Evolutionary conservation across 1,140 invertebrate genomes (phyloP), one percentile per base, ranked within the genome.

Genomic region (Octopus sinensis): DNA sequence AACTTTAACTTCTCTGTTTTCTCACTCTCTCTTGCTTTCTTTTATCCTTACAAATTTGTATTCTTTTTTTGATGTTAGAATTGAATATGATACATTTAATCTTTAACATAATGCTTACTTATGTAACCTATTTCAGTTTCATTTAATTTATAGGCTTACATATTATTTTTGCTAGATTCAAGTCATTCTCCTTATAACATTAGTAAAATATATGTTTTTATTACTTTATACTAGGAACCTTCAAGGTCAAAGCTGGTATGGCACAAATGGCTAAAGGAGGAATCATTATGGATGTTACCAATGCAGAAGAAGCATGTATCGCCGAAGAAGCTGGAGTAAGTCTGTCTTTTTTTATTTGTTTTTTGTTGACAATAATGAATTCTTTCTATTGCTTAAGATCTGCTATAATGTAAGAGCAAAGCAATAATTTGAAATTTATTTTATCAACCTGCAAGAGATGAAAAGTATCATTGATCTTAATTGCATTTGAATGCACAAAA

Each of bases 211-310:
- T 52, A 23, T 77, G 7, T 43, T 77, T 30, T 77, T 77, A 30
- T 77, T 76, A 23, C 51, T 17, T 68, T n/a, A 76, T 83, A 79
- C 13, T 80, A 88, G 88, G 88, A 7, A 89, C 88, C 4, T 89
- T 88, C 78, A 89, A 87, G 78, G 87, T 89, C n/a, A 89, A 89
- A 83, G 86, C 87, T 23, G 88, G 88, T 0, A 76, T 89, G 13
- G 88, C 88, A 76, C 88, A 89, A 82, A 88, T 89, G 88, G 84
- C 88, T 12, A 89, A 89, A 80, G 88, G 88, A 6, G 88, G 88
- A 0, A 87, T 89, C n/a, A 88, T 89, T 9, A 89, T 89, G 88
- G 88, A 89, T 78, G 88, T 89, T 4, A 88, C 87, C 3, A 88
- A 84, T 10, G 81, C 88, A 23, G 85, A 86, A 54, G 87, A 89